Base-by-base conservation (phyloP, 1,140 invertebrate genomes). In the Drosophila pallidifrons region DNA sequence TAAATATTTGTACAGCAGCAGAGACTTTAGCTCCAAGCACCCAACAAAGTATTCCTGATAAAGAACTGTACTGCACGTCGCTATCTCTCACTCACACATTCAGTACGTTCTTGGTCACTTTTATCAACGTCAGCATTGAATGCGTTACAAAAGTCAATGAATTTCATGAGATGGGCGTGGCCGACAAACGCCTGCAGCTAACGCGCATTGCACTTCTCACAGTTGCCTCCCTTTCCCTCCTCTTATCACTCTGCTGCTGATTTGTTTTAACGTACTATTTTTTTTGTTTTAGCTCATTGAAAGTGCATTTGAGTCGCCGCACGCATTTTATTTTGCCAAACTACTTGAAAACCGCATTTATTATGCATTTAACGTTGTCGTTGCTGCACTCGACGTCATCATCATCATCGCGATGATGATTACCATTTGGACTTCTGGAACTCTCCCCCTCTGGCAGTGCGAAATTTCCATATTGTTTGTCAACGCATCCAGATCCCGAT, bases 401-500 rank as follows among this genome's bases (percentile, higher is more conserved):
- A 41, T 41, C 8, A 25, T 38, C 35, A 25, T 61, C 58, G 55
- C 52, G 51, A 65, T 46, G 55, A 59, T 43, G 46, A 63, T 80
- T 86, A 54, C 77, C 76, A 81, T 74, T 87, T 81, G 75, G 60
- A 45, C 57, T 25, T 25, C 47, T 70, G 55, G 32, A 32, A 32
- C 32, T 8, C 8, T 15, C 35, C 8, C 15, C 5, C 52, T 15
- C 38, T 4, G 35, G 15, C 28, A n/a, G 25, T 32, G 61, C 52
- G 70, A 57, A 87, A 87, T 88, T 87, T 88, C 83, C 83, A 87
- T 87, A 87, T 87, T 87, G 83, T 82, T 88, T 87, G 83, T 82
- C 79, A 87, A 52, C 82, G 77, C 81, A 77, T 83, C 67, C 63
- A 65, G 69, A 72, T 68, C 71, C 71, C 68, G 67, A 54, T 49